A percentile compares a stretch with the other conserved stretches of the same genome.
phyloP scores from a whole-genome alignment of 1,140 invertebrate species.

The Leptopilina clavipes region DNA sequence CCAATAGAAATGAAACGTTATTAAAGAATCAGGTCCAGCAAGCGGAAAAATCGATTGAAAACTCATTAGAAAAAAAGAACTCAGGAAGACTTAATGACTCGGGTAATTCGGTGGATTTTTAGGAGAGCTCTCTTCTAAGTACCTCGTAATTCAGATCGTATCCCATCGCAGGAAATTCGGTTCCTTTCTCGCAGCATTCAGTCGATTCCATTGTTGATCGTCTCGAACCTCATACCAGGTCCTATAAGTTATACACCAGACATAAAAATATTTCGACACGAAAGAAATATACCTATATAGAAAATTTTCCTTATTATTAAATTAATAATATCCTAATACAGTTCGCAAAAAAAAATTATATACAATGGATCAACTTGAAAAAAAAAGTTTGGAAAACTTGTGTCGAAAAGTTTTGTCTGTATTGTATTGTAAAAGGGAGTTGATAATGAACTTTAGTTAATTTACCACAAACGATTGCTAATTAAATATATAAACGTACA shows the following conservation, averaged over 20 bases:
- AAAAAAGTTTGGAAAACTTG: too few relatives aligned
- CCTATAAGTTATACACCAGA: background rate
- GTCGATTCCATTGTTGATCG: slow-evolving; percentile 32
- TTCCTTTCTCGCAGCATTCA: slow-evolving; percentile 16
- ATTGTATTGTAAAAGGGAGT: background rate
- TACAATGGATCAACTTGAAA: too few relatives aligned
- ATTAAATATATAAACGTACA: slow-evolving; percentile 25
- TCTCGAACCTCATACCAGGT: background rate
- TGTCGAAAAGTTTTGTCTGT: too few relatives aligned
- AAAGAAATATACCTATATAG: too few relatives aligned
- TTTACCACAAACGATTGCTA: background rate
- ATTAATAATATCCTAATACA: too few relatives aligned
- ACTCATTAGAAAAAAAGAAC: slow-evolving; percentile 34
- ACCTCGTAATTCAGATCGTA: slow-evolving; percentile 32
- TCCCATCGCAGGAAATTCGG: slow-evolving; percentile 18
- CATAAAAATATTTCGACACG: background rate
- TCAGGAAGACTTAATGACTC: slow-evolving; percentile 32
- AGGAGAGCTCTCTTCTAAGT: slow-evolving; percentile 16
- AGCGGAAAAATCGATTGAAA: slow-evolving; percentile 24
- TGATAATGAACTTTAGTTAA: slow-evolving; percentile 2
- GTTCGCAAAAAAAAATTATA: too few relatives aligned
- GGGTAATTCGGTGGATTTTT: slow-evolving; percentile 34
- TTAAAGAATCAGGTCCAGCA: too few relatives aligned
- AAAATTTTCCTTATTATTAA: too few relatives aligned
- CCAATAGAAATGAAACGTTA: too few relatives aligned